phyloP scores from a whole-genome alignment of 2,888 invertebrate species.

The Homarus gammarus region DNA sequence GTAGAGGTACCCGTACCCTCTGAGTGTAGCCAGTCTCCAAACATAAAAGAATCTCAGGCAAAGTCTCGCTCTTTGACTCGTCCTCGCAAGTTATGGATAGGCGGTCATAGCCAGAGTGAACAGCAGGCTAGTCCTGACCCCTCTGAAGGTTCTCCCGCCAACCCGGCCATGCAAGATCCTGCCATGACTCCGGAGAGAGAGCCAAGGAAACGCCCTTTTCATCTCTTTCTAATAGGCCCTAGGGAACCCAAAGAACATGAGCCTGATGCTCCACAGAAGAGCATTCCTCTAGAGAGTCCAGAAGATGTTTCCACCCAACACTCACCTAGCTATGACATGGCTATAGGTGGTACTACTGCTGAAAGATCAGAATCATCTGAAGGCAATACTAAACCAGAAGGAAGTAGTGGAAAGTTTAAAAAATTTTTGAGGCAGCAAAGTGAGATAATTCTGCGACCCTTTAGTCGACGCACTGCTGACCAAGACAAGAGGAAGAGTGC shows the following conservation, averaged over 20 bases:
- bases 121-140: slow-evolving; percentile 19
- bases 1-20: slow-evolving; percentile 28
- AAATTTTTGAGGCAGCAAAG: slow-evolving; percentile 60
- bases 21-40: background rate
- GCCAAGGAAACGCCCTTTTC: slow-evolving; percentile 13
- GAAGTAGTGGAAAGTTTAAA: slow-evolving; percentile 50
- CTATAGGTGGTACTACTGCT: slow-evolving; percentile 19
- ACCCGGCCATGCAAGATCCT: background rate
- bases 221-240: background rate
- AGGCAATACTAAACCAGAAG: slow-evolving; percentile 4
- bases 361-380: background rate
- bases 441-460: slow-evolving; percentile 63
- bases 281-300: background rate
- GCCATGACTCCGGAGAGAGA: background rate
- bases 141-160: background rate
- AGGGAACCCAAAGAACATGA: background rate
- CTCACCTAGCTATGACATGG: slow-evolving; percentile 61
- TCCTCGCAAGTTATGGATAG: slow-evolving; percentile 35
- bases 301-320: slow-evolving; percentile 32
- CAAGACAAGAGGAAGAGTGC: slow-evolving; percentile 51
- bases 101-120: slow-evolving; percentile 41
- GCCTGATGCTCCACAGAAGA: slow-evolving; percentile 15
- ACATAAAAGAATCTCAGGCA: slow-evolving; percentile 26
- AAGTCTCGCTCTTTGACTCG: slow-evolving; percentile 36
- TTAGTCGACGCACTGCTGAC: slow-evolving; percentile 15